Evolutionary conservation across 2,113 vertebrate species (phyloP).

Genomic region (Alligator sinensis): DNA sequence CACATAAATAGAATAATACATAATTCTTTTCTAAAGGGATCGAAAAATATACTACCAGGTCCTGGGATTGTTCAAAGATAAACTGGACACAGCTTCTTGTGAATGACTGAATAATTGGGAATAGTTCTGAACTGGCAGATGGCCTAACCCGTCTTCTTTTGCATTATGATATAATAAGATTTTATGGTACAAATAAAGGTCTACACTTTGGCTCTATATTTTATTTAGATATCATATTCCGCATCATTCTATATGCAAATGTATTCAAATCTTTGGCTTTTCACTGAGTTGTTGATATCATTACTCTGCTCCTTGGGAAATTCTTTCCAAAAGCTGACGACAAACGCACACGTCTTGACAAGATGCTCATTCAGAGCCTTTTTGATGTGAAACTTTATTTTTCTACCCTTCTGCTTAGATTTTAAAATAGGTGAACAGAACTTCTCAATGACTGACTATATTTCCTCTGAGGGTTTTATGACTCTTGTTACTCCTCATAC

Average conservation of each 20-base stretch:
- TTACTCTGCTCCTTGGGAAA: background rate
- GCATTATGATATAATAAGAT: background rate
- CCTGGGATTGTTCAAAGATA: constrained; percentile 28
- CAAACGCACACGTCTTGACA: background rate
- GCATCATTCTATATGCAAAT: background rate
- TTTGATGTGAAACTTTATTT: background rate
- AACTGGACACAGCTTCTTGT: background rate
- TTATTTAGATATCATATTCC: background rate
- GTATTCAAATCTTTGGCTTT: constrained; percentile 3
- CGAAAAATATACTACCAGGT: background rate
- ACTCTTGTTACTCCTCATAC: background rate
- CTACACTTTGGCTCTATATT: constrained; percentile 14
- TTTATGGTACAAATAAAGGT: background rate
- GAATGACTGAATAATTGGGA: background rate
- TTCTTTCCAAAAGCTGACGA: background rate
- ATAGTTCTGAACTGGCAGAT: background rate
- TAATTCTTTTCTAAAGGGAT: constrained; percentile 14
- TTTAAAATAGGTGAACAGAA: background rate
- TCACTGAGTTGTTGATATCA: background rate
- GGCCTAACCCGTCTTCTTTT: background rate
- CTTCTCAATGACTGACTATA: background rate
- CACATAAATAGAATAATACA: constrained; percentile 8
- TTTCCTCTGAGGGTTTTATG: constrained; percentile 24
- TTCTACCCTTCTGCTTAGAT: background rate
- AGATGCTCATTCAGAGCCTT: background rate